phyloP scores from a whole-genome alignment of 2,888 invertebrate genomes.

The Hydraecia micacea region DNA sequence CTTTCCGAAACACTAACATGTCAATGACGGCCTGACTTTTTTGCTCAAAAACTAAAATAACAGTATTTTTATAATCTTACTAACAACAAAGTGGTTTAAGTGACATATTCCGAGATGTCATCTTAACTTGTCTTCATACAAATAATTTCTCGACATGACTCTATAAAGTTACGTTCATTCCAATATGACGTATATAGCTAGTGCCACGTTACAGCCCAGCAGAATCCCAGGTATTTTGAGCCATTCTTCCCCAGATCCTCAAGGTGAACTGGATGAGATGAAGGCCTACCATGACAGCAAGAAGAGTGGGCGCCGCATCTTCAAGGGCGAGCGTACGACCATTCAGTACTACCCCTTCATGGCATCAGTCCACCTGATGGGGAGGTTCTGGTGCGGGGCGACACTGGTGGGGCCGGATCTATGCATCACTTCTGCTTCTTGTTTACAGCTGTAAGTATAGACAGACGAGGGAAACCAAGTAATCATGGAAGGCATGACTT shows the following conservation, averaged over 20 bases:
- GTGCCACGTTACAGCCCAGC: background rate
- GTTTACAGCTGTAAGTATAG: slow-evolving; percentile 82
- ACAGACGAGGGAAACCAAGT: background rate
- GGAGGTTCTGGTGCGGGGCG: slow-evolving; percentile 86
- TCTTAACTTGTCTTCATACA: background rate
- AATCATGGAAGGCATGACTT: background rate
- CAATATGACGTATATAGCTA: background rate
- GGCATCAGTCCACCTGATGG: slow-evolving; percentile 85
- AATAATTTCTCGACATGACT: background rate
- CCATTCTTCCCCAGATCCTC: slow-evolving; percentile 76
- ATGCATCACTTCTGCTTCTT: slow-evolving; percentile 83
- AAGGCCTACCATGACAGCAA: slow-evolving; percentile 72
- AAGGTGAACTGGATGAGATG: slow-evolving; percentile 79
- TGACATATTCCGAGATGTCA: background rate
- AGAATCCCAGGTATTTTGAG: background rate
- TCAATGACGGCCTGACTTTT: background rate
- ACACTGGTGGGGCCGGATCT: slow-evolving; percentile 80
- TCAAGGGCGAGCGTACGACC: slow-evolving; percentile 80
- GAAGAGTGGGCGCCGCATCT: slow-evolving; percentile 80
- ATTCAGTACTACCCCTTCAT: slow-evolving; percentile 84
- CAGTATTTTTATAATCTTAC: background rate
- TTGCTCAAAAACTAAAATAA: background rate
- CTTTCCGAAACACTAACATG: background rate
- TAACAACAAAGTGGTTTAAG: background rate
- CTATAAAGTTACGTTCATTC: background rate